These are phyloP conservation scores for Euclidia mi DNA, from an alignment of 2,888 invertebrate species.

Conservation along the genomic window DNA sequence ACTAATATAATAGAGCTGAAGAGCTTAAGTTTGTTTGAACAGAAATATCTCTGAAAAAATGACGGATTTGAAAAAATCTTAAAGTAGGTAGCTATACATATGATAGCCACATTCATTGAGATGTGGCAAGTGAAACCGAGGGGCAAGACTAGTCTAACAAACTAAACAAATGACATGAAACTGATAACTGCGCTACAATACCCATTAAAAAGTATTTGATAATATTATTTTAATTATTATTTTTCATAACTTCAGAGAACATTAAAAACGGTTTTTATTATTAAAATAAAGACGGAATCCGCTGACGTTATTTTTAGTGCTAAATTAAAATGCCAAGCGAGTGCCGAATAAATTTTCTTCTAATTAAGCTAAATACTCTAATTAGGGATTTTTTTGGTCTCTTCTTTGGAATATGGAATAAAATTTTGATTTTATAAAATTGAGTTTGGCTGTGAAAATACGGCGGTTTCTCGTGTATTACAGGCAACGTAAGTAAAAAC, in stretches of 20 bases:
- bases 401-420: slow-evolving; percentile 57
- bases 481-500: not conserved
- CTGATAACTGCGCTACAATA: no score
- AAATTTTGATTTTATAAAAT: slow-evolving; percentile 55
- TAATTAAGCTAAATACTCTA: slow-evolving; percentile 75
- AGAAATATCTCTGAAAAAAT: no score
- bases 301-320: slow-evolving; percentile 23
- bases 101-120: no score
- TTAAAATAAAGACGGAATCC: not conserved
- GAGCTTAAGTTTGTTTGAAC: no score
- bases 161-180: no score
- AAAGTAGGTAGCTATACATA: no score
- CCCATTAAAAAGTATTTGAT: no score
- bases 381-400: slow-evolving; percentile 68
- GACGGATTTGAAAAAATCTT: no score
- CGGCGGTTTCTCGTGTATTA: slow-evolving; percentile 10
- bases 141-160: no score
- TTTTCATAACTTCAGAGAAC: not conserved
- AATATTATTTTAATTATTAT: no score
- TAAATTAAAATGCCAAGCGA: slow-evolving; percentile 69
- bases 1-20: no score
- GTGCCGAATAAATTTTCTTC: slow-evolving; percentile 62
- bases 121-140: no score
- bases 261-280: not conserved
- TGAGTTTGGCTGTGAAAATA: slow-evolving; percentile 34